Evolutionary conservation across 1,140 invertebrate species (phyloP).

Genomic region (Trichonephila clavata): DNA sequence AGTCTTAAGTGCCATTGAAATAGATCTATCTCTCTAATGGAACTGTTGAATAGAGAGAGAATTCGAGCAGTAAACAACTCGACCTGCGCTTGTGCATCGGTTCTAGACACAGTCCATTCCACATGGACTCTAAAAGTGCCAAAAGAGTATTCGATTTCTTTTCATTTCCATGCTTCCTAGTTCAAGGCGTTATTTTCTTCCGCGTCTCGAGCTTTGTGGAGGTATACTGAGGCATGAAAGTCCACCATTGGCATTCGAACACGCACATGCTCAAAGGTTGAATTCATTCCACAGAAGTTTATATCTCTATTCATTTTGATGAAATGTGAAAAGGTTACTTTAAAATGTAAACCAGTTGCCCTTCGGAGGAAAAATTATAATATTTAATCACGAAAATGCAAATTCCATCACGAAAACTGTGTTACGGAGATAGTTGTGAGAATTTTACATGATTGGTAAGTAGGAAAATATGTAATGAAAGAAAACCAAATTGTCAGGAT

Average conservation of each 20-base stretch:
- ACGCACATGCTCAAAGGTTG: conserved; percentile 5
- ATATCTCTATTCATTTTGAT: background rate
- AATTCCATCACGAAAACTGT: conserved; percentile 16
- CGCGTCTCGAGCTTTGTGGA: background rate
- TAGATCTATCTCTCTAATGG: background rate
- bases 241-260: conserved; percentile 35
- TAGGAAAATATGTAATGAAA: background rate
- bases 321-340: conserved; percentile 21
- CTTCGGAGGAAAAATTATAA: background rate
- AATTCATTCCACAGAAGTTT: conserved; percentile 1
- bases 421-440: background rate
- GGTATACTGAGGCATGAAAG: conserved; percentile 9
- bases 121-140: background rate
- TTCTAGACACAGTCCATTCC: conserved; percentile 6
- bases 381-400: conserved; percentile 59
- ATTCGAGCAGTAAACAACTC: background rate
- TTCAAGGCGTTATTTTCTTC: conserved; percentile 37
- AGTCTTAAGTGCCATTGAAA: background rate
- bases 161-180: conserved; percentile 36
- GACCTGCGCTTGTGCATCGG: background rate
- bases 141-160: background rate
- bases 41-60: background rate
- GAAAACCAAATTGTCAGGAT: background rate
- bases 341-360: background rate
- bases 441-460: background rate